Evolutionary conservation across 2,113 vertebrate genomes (phyloP).

Genomic region (Trichechus manatus): DNA sequence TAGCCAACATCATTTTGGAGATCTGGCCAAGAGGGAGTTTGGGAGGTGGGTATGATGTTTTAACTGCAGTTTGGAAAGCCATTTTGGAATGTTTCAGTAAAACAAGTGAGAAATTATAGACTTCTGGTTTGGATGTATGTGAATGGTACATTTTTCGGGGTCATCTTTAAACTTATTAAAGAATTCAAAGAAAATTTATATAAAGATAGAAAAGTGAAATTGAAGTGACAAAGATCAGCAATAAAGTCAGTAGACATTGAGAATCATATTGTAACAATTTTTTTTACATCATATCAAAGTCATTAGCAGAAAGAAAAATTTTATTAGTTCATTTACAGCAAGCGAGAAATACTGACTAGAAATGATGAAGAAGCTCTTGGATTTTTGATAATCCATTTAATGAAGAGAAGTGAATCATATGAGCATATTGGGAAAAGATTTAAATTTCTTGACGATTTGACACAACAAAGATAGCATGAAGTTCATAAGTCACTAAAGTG

Average conservation of each 20-base stretch:
- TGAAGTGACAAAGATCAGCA: conserved; percentile 5
- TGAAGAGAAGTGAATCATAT: neutral
- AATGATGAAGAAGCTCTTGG: conserved; percentile 33
- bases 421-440: neutral
- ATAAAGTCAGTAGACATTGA: neutral
- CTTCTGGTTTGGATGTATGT: neutral
- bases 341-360: conserved; percentile 27
- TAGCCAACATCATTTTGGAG: neutral
- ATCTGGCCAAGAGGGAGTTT: neutral
- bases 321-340: conserved; percentile 27
- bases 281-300: neutral
- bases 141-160: neutral
- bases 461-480: conserved; percentile 21
- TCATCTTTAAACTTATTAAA: conserved; percentile 21
- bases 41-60: neutral
- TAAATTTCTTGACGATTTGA: conserved; percentile 37
- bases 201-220: conserved; percentile 21
- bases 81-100: neutral
- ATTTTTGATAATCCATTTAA: conserved; percentile 50
- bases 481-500: neutral
- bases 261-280: conserved; percentile 18
- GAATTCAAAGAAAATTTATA: conserved; percentile 36
- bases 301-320: neutral
- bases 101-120: conserved; percentile 37
- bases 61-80: neutral